phyloP scores from a whole-genome alignment of 2,797 vertebrate species.

The Etheostoma perlongum region DNA sequence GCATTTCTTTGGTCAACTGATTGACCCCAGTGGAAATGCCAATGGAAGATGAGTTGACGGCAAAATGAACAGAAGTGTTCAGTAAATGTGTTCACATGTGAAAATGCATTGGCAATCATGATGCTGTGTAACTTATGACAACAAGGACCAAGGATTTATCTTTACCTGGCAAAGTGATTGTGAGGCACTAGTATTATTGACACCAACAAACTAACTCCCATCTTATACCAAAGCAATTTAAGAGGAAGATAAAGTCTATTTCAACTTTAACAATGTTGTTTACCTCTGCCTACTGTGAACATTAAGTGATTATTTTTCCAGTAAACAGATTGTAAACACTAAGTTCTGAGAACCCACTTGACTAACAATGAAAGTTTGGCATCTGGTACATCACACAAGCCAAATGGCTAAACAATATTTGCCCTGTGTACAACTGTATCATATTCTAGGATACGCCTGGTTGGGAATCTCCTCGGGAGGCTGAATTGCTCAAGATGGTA shows the following conservation, averaged over 20 bases:
- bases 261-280: background rate
- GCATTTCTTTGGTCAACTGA: constrained; percentile 1
- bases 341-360: constrained; percentile 27
- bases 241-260: background rate
- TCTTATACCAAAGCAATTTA: background rate
- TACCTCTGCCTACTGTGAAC: constrained; percentile 6
- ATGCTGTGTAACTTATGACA: constrained; percentile 2
- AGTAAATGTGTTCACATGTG: background rate
- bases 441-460: constrained; percentile 33
- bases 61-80: background rate
- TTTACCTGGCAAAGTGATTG: background rate
- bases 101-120: background rate
- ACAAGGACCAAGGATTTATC: background rate
- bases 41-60: background rate
- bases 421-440: constrained; percentile 27
- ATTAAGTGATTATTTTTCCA: background rate
- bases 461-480: constrained; percentile 44
- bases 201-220: background rate
- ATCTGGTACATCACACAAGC: constrained; percentile 14
- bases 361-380: constrained; percentile 19
- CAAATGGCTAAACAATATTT: constrained; percentile 29
- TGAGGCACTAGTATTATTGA: background rate
- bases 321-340: background rate
- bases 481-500: constrained; percentile 42
- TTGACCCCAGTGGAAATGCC: background rate